Conservation (phyloP, 2,888 invertebrate species). For the Tridacna crocea region DNA sequence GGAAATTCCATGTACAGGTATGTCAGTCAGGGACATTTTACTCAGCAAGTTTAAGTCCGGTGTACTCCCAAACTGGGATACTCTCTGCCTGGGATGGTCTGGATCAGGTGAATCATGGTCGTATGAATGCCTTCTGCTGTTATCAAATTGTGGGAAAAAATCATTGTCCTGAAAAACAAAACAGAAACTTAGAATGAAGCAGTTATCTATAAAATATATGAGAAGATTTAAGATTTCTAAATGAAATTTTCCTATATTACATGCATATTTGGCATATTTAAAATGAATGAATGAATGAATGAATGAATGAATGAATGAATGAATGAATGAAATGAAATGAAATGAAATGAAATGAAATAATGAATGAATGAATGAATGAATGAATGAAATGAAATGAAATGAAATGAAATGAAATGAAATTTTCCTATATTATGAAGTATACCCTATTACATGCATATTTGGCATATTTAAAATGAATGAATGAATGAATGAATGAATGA, state of each 20-base stretch:
- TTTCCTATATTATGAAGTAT: too few species aligned
- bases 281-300: too few species aligned
- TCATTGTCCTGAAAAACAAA: slow-evolving; percentile 72
- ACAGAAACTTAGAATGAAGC: neutral
- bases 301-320: too few species aligned
- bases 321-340: too few species aligned
- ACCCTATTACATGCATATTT: neutral
- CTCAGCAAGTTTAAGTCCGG: slow-evolving; percentile 76
- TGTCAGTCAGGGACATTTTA: slow-evolving; percentile 68
- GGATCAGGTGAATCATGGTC: slow-evolving; percentile 68
- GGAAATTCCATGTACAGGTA: slow-evolving; percentile 57
- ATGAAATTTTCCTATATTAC: neutral
- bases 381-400: too few species aligned
- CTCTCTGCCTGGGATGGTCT: slow-evolving; percentile 45
- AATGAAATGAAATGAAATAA: too few species aligned
- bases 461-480: too few species aligned
- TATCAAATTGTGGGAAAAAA: slow-evolving; percentile 75
- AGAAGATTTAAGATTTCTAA: neutral
- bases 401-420: too few species aligned
- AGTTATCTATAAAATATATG: neutral
- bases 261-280: neutral
- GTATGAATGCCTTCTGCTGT: slow-evolving; percentile 75
- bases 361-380: too few species aligned
- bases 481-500: too few species aligned
- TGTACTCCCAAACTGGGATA: slow-evolving; percentile 75